A percentile compares a stretch with the other conserved stretches of the same genome.
phyloP scores from a whole-genome alignment of 2,888 invertebrate genomes.

The Helicoverpa assulta region DNA sequence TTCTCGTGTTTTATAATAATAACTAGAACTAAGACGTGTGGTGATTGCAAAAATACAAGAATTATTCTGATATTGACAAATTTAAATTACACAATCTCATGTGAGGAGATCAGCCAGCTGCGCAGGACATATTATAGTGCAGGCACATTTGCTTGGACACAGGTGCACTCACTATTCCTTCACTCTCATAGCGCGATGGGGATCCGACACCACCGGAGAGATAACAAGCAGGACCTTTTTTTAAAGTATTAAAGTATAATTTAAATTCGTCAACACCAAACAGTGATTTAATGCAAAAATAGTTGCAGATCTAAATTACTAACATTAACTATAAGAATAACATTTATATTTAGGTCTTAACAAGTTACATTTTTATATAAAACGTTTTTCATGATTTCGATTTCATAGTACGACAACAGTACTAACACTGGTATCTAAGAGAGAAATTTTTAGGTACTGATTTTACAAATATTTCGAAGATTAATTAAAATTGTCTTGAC shows the following conservation, averaged over 20 bases:
- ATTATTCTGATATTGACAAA: conserved; percentile 18
- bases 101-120: no score
- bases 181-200: no score
- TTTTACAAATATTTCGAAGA: no score
- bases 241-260: conserved; percentile 25
- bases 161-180: no score
- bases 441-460: no score
- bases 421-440: no score
- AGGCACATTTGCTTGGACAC: no score
- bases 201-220: background rate
- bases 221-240: background rate
- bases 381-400: background rate
- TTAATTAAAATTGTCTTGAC: no score
- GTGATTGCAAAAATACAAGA: conserved; percentile 50
- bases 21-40: conserved; percentile 43
- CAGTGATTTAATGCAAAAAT: conserved; percentile 54
- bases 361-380: conserved; percentile 36
- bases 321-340: conserved; percentile 46
- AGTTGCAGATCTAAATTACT: conserved; percentile 59
- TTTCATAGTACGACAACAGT: no score
- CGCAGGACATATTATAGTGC: no score
- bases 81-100: conserved; percentile 26
- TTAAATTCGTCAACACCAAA: conserved; percentile 29
- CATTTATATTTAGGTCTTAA: conserved; percentile 31
- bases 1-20: conserved; percentile 31